phyloP scores from a whole-genome alignment of 1,140 invertebrate species.

The Mylabris phalerata region DNA sequence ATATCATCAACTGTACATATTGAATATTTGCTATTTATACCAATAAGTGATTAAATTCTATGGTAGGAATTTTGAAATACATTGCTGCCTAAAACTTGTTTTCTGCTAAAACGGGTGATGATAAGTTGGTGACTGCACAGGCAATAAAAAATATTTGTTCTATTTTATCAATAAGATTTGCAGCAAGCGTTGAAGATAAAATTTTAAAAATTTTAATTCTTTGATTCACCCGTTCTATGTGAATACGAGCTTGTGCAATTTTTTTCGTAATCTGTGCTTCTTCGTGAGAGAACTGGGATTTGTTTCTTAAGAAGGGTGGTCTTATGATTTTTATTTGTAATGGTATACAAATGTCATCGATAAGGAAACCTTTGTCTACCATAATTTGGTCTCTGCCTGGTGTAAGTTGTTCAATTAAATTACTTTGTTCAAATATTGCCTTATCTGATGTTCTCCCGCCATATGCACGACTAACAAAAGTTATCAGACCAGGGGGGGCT shows the following conservation, averaged over 20 bases:
- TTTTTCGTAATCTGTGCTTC: slow-evolving; percentile 20
- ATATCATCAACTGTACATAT: no score
- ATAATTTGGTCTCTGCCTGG: slow-evolving; percentile 7
- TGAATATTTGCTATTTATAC: no score
- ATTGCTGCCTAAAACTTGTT: no score
- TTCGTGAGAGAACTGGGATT: slow-evolving; percentile 15
- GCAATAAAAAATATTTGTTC: no score
- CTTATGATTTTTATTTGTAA: slow-evolving; percentile 14
- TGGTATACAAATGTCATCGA: slow-evolving; percentile 15
- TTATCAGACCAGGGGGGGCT: slow-evolving; percentile 30
- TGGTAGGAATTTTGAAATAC: no score
- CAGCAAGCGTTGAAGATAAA: not conserved
- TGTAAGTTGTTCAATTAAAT: not conserved
- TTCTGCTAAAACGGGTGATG: no score
- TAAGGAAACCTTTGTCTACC: slow-evolving; percentile 21
- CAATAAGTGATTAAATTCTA: no score
- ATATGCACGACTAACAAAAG: slow-evolving; percentile 27
- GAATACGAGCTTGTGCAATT: slow-evolving; percentile 24
- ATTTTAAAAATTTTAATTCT: slow-evolving; percentile 16
- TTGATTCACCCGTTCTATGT: slow-evolving; percentile 13
- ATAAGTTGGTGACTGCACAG: no score
- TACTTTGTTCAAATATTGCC: not conserved
- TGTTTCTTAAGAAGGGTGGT: slow-evolving; percentile 20
- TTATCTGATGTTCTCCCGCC: slow-evolving; percentile 31
- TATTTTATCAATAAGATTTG: no score